Base-by-base conservation (phyloP, 1,140 invertebrate genomes). In the Subanguina moxae region DNA sequence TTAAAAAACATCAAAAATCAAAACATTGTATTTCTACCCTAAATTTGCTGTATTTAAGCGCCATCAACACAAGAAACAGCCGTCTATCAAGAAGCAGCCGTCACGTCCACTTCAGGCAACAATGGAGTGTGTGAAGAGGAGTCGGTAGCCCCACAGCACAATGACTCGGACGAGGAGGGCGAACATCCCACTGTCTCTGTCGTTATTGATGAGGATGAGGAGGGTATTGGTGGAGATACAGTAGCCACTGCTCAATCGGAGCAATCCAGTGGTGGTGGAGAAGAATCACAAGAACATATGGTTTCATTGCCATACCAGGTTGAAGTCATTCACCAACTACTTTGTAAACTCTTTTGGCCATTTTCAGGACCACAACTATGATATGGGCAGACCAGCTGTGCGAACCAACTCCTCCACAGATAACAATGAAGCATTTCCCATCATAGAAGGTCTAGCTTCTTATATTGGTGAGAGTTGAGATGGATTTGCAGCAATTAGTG, bases 351-450 rank as follows among this genome's bases (percentile, higher is more conserved):
- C n/a, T n/a, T n/a, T n/a, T n/a, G 8, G 8, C 1, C 27, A 61
- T 5, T 7, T 61, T 61, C n/a, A 61, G 58, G 58, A 61, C 28
- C 58, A 61, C 28, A 61, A 61, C 28, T 61, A 61, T n/a, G 38
- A 32, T 30, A 28, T 30, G 28, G 58, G 27, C 8, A n/a, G 58
- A 8, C n/a, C 58, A 28, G 58, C 58, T 5, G 58, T 30, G 28
- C 58, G 58, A 21, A 61, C 28, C 19, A 43, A 30, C 58, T 25
- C 58, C 13, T 32, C 28, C 28, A 21, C 5, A 13, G 58, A 61
- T 21, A 61, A 61, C 58, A 61, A 61, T 30, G 28, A 61, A 61
- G 3, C 58, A 21, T 61, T 61, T 30, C 58, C 58, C 19, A 28
- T 61, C 8, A 30, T 61, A 5, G 58, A 61, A 61, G 58, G 58